Percentiles rank a stretch among this genome's conserved stretches.
Evolutionary conservation across 2,113 vertebrate genomes (phyloP).

Genomic region (Cephalopterus ornatus): DNA sequence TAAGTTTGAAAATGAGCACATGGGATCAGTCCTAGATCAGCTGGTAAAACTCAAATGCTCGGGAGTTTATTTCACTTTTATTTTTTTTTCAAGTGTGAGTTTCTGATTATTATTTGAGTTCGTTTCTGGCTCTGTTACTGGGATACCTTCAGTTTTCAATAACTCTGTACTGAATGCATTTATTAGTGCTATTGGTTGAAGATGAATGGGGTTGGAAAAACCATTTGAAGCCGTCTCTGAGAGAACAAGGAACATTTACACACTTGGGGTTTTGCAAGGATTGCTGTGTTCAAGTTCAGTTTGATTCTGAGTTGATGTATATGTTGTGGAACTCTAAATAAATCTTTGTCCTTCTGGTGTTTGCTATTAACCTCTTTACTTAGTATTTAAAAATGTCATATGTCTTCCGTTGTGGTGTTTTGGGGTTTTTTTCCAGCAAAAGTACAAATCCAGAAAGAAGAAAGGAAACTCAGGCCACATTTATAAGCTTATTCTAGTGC

Average conservation of each 20-base stretch:
- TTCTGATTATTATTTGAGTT: not conserved
- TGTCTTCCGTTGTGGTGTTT: not conserved
- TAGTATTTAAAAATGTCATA: not conserved
- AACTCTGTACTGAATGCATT: not conserved
- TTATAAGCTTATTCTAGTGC: not conserved
- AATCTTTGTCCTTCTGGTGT: not conserved
- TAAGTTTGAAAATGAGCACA: not conserved
- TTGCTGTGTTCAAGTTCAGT: not conserved
- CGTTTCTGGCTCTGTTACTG: not conserved
- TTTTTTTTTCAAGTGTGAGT: not conserved
- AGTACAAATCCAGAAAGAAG: not conserved
- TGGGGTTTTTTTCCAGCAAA: not conserved
- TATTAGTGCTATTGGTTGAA: not conserved
- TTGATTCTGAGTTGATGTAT: not conserved
- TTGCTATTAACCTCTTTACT: not conserved
- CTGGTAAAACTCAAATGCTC: not conserved
- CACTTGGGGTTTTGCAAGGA: not conserved
- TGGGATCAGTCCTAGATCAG: not conserved
- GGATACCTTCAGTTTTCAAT: not conserved
- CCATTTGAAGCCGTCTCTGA: not conserved
- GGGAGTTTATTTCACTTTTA: not conserved
- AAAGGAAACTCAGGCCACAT: not conserved
- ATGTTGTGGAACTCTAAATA: not conserved
- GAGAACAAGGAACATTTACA: not conserved
- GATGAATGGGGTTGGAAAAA: not conserved